phyloP scores from a whole-genome alignment of 2,113 vertebrate species.

The Larimichthys crocea region DNA sequence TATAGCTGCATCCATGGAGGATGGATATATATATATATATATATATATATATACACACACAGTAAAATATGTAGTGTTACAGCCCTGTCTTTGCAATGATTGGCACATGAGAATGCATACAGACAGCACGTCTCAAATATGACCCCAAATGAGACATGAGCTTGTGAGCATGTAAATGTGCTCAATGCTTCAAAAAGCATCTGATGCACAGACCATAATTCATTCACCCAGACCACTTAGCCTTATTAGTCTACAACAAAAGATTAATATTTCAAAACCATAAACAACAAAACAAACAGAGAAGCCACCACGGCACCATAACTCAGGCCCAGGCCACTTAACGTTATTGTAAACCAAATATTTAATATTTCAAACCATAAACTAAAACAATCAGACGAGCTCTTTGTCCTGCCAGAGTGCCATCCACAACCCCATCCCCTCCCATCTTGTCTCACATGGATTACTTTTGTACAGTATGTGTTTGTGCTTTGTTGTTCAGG shows the following conservation, averaged over 20 bases:
- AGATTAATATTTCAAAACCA: slow-evolving; percentile 78
- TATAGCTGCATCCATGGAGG: neutral
- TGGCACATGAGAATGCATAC: neutral
- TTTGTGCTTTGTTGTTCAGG: neutral
- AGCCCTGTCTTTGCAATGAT: too few relatives aligned
- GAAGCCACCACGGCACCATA: slow-evolving; percentile 65
- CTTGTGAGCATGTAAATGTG: slow-evolving; percentile 42
- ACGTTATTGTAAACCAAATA: slow-evolving; percentile 82
- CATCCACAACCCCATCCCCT: slow-evolving; percentile 24
- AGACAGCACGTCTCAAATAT: slow-evolving; percentile 23
- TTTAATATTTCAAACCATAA: slow-evolving; percentile 75
- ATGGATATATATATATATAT: too few relatives aligned
- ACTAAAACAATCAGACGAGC: slow-evolving; percentile 59
- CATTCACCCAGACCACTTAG: slow-evolving; percentile 77
- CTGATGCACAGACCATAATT: slow-evolving; percentile 66
- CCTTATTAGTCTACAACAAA: slow-evolving; percentile 78
- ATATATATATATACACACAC: too few relatives aligned
- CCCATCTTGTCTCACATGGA: neutral
- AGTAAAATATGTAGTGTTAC: neutral
- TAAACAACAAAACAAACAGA: slow-evolving; percentile 78
- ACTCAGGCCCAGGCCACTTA: slow-evolving; percentile 74
- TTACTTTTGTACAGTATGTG: neutral
- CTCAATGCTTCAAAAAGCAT: slow-evolving; percentile 43
- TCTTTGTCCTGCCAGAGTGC: slow-evolving; percentile 33
- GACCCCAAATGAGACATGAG: slow-evolving; percentile 49